A percentile compares a stretch with the other conserved stretches of the same genome.
phyloP scores from a whole-genome alignment of 1,140 invertebrate species.

The Drosophila tani region DNA sequence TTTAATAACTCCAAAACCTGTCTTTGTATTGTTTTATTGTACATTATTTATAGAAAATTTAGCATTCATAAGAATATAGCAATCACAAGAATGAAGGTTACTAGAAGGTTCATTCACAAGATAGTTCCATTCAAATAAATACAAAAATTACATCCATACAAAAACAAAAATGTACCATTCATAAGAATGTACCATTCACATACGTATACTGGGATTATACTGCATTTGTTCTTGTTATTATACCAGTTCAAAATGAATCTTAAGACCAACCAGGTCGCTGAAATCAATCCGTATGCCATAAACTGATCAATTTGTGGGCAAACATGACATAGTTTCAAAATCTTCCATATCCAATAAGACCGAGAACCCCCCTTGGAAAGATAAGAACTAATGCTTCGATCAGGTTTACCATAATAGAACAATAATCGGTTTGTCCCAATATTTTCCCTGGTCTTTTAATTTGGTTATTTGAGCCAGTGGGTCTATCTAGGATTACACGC shows the following conservation, averaged over 20 bases:
- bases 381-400: conserved; percentile 40
- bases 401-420: conserved; percentile 46
- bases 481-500: conserved; percentile 47
- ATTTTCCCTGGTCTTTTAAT: conserved; percentile 37
- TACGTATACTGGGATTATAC: too few species aligned
- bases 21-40: too few species aligned
- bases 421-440: conserved; percentile 46
- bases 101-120: too few species aligned
- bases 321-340: conserved; percentile 33
- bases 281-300: conserved; percentile 19
- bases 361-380: neutral
- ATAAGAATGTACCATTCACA: too few species aligned
- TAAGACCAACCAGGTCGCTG: conserved; percentile 4
- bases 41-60: too few species aligned
- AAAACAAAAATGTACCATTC: too few species aligned
- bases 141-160: too few species aligned
- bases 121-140: too few species aligned
- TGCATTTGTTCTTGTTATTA: too few species aligned
- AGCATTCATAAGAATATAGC: too few species aligned
- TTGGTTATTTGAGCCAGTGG: conserved; percentile 53
- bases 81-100: too few species aligned
- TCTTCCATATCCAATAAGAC: neutral
- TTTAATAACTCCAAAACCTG: too few species aligned
- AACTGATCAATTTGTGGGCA: conserved; percentile 36
- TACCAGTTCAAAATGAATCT: neutral